Evolutionary conservation across 1,140 invertebrate genomes (phyloP).

Genomic region (Papilio machaon): DNA sequence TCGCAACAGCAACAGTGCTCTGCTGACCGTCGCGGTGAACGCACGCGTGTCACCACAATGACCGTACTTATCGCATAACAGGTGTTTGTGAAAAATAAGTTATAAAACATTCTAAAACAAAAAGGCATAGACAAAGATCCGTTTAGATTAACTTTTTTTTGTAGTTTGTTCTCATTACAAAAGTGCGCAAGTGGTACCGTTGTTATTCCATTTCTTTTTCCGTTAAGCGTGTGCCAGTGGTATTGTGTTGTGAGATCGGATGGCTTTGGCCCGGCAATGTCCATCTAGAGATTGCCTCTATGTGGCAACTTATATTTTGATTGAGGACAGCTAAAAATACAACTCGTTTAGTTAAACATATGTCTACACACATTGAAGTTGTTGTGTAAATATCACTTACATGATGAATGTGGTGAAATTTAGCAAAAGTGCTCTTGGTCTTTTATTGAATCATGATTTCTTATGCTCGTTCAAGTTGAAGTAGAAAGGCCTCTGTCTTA

Average conservation of each 20-base stretch:
- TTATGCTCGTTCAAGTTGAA: not conserved
- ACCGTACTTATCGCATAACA: conserved; percentile 53
- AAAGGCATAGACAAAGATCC: conserved; percentile 59
- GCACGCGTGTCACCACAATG: conserved; percentile 49
- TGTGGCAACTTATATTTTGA: conserved; percentile 49
- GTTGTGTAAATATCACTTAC: conserved; percentile 10
- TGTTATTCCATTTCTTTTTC: conserved; percentile 54
- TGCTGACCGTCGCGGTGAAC: conserved; percentile 66
- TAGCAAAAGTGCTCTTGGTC: not conserved
- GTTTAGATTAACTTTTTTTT: conserved; percentile 58
- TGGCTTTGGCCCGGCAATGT: conserved; percentile 53
- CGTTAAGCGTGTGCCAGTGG: conserved; percentile 62
- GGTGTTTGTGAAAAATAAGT: conserved; percentile 42
- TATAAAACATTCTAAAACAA: conserved; percentile 42
- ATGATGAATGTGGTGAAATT: conserved; percentile 1
- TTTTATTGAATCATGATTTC: not conserved
- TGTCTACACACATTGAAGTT: not conserved
- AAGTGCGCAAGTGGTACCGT: conserved; percentile 55
- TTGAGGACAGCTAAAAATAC: conserved; percentile 26
- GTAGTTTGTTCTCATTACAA: conserved; percentile 45
- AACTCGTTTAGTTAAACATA: conserved; percentile 13
- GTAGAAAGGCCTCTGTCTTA: not conserved
- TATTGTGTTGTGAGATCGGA: conserved; percentile 64
- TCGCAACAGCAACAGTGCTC: conserved; percentile 73
- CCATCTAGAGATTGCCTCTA: conserved; percentile 44